These are phyloP conservation scores for Macquaria ambigua DNA, from an alignment of 2,113 vertebrate species.

Conservation along the genomic window DNA sequence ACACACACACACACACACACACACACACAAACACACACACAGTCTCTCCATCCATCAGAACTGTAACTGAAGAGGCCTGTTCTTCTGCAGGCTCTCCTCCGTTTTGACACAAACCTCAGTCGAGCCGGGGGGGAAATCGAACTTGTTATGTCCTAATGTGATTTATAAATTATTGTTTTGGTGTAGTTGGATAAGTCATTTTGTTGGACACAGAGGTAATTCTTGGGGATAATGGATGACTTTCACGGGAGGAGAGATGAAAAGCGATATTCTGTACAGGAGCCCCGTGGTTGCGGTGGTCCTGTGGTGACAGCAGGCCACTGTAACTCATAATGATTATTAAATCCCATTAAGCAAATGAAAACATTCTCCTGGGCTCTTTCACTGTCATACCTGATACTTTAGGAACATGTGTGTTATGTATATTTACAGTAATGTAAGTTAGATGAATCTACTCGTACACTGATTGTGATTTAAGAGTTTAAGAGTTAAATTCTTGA, in stretches of 20 bases:
- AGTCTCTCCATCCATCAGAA: slow-evolving; percentile 25
- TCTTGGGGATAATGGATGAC: slow-evolving; percentile 5
- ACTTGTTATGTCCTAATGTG: slow-evolving; percentile 27
- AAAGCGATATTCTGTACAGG: slow-evolving; percentile 26
- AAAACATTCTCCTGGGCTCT: slow-evolving; percentile 37
- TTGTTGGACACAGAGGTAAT: slow-evolving; percentile 3
- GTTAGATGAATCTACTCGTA: not conserved
- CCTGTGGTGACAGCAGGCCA: slow-evolving; percentile 32
- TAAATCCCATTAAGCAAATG: slow-evolving; percentile 52
- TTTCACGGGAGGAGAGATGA: slow-evolving; percentile 29
- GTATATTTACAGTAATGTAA: slow-evolving; percentile 18
- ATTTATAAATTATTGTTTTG: slow-evolving; percentile 40
- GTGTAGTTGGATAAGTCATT: slow-evolving; percentile 32
- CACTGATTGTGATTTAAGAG: slow-evolving; percentile 58
- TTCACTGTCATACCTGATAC: slow-evolving; percentile 40
- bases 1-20: slow-evolving; percentile 10
- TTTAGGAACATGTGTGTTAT: slow-evolving; percentile 24
- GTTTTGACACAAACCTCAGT: slow-evolving; percentile 18
- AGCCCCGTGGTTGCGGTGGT: slow-evolving; percentile 38
- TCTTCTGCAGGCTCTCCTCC: slow-evolving; percentile 24
- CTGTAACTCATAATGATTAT: slow-evolving; percentile 55
- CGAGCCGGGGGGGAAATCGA: not conserved
- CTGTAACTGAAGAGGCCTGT: slow-evolving; percentile 51
- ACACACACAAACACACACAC: slow-evolving; percentile 21
- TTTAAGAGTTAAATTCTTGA: slow-evolving; percentile 20